Conservation (phyloP, 2,797 vertebrate species). For the Merluccius polli region DNA sequence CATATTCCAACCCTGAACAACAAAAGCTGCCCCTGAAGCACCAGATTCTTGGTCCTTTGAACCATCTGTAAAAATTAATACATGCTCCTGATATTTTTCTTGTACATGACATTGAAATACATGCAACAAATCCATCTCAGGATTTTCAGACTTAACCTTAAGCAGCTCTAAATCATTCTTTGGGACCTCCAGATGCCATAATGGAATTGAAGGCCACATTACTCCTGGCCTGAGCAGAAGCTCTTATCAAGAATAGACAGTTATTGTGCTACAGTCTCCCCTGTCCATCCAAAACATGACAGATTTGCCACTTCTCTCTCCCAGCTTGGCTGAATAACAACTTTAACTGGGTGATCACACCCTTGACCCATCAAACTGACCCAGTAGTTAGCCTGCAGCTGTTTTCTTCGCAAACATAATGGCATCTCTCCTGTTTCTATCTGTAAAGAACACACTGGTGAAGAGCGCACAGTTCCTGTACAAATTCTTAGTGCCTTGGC, state of each 20-base stretch:
- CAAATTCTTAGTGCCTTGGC: constrained; percentile 4
- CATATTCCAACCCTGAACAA: background rate
- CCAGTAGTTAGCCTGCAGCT: background rate
- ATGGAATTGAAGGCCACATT: constrained; percentile 3
- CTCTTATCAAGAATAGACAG: no score
- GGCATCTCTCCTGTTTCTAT: no score
- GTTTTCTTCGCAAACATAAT: background rate
- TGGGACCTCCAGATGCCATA: constrained; percentile 6
- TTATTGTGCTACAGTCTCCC: no score
- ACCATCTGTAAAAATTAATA: constrained; percentile 1
- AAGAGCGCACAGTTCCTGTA: background rate
- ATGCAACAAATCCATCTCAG: no score
- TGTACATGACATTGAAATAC: no score
- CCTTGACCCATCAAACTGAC: constrained; percentile 5
- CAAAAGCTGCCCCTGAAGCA: constrained; percentile 3
- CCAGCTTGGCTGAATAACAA: no score
- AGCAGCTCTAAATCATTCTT: constrained; percentile 2
- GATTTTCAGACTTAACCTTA: background rate
- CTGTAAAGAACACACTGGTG: no score
- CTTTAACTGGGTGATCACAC: background rate
- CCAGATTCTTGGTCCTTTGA: constrained; percentile 6
- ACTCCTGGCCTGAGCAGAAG: background rate
- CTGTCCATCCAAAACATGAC: no score
- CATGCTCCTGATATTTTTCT: constrained; percentile 7
- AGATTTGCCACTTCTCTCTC: no score